Conservation (phyloP, 2,888 invertebrate genomes). For the Mesorhabditis belari region DNA sequence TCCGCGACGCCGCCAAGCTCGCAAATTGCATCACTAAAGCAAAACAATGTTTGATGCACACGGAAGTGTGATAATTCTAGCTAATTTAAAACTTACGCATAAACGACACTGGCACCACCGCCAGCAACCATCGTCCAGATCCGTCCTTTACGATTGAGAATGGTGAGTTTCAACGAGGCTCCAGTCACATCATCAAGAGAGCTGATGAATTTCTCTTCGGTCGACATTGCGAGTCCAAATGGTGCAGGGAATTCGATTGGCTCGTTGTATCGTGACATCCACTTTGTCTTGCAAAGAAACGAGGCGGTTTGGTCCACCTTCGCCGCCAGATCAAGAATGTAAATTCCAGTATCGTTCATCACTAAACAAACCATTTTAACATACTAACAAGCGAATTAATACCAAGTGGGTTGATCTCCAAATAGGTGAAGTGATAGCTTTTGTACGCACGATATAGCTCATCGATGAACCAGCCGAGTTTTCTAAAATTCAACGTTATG, state of each 20-base stretch:
- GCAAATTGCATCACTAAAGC: constrained; percentile 81
- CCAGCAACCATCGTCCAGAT: constrained; percentile 99
- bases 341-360: constrained; percentile 66
- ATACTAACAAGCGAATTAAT: constrained; percentile 17
- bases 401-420: constrained; percentile 94
- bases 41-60: not conserved
- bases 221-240: constrained; percentile 90
- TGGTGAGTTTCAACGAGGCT: constrained; percentile 91
- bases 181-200: constrained; percentile 97
- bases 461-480: constrained; percentile 73
- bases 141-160: constrained; percentile 85
- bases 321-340: constrained; percentile 89
- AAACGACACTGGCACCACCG: constrained; percentile 95
- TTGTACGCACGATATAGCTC: constrained; percentile 81
- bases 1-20: constrained; percentile 86
- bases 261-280: constrained; percentile 69
- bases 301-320: constrained; percentile 97
- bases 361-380: constrained; percentile 60
- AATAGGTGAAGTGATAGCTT: constrained; percentile 89
- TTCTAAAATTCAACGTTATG: constrained; percentile 61
- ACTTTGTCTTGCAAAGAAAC: constrained; percentile 85
- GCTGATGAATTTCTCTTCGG: constrained; percentile 95
- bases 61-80: not conserved
- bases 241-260: constrained; percentile 87
- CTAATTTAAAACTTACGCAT: constrained; percentile 61